Evolutionary conservation across 2,113 vertebrate genomes (phyloP), one percentile per base, ranked within the genome.

Genomic region (Periophthalmus modestus): DNA sequence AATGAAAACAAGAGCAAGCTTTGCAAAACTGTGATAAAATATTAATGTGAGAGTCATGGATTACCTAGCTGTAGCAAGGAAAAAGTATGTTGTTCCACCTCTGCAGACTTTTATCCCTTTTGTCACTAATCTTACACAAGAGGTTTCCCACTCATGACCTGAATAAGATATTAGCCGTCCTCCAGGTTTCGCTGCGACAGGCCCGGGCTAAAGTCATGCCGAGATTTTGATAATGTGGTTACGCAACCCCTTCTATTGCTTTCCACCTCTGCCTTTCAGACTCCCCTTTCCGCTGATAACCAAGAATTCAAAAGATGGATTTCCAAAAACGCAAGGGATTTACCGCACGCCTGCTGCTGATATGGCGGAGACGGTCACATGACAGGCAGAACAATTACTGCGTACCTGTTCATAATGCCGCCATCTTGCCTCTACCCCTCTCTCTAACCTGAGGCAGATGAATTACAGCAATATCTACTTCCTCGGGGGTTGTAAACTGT

Each of bases 151-250:
- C 55, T 58, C 62, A 88, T 81, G 84, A 86, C 86, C 89, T 89
- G 90, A 94, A 90, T 89, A 87, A 92, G 91, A 92, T 87, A 89
- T 92, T 88, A 85, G 83, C 84, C 63, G 73, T 84, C 89, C 81
- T 71, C 79, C 80, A 85, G 81, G 74, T 82, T 81, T 75, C 73
- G 74, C 83, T 72, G 77, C 81, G 89, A 90, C 88, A 88, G 76
- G 74, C 66, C 15, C 18, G 82, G 75, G 82, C 85, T 73, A 55
- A 80, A 89, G 85, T 87, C 73, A 57, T 79, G 80, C 75, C 68
- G 72, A 81, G 90, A 88, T 90, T 90, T 86, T 87, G 92, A 91
- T 92, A 88, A 90, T 74, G 54, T 19, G 80, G 74, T 78, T 69
- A 77, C 54, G 21, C 67, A 86, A 79, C 69, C 79, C 77, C 65